Conservation (phyloP, 30 jellyfish, hydroid and myxozoan genomes). For the Chrysaora quinquecirrha region DNA sequence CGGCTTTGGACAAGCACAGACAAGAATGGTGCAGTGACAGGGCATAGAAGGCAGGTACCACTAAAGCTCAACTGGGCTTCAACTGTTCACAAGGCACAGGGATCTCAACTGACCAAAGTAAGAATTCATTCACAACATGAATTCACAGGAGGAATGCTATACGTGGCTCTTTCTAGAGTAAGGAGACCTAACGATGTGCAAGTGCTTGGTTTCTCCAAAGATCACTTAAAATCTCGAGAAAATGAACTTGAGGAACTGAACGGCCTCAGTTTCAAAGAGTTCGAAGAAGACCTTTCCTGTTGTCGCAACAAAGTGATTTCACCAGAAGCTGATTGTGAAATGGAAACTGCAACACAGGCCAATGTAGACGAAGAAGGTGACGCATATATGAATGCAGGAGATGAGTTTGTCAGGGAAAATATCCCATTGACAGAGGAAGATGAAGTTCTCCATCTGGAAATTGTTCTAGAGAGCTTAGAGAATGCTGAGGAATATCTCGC, state of each 20-base stretch:
- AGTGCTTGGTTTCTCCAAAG: constrained; percentile 2
- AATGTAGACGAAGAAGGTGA: background rate
- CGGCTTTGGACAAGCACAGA: constrained; percentile 7
- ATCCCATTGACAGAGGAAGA: constrained; percentile 16
- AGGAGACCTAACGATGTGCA: constrained; percentile 4
- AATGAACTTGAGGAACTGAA: too few relatives aligned
- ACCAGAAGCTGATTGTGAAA: too few relatives aligned
- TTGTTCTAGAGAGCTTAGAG: constrained; percentile 5
- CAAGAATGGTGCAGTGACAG: constrained; percentile 11
- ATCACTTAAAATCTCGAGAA: background rate
- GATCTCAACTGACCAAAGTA: background rate
- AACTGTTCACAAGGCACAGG: constrained; percentile 19
- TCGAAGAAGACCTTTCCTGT: too few relatives aligned
- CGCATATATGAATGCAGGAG: background rate
- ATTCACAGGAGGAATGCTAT: constrained; percentile 11
- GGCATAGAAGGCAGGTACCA: constrained; percentile 3
- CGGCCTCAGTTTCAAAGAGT: too few relatives aligned
- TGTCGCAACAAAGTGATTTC: too few relatives aligned
- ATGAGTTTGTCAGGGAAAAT: constrained; percentile 3
- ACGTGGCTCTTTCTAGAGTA: constrained; percentile 16
- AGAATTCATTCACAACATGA: too few relatives aligned
- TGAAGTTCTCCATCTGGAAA: too few relatives aligned
- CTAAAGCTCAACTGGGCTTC: constrained; percentile 20
- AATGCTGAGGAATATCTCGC: background rate
- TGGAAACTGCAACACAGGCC: too few relatives aligned